Evolutionary conservation across 2,797 vertebrate species (phyloP), one percentile per base, ranked within the genome.

Genomic region (Melanotaenia pygmaea): DNA sequence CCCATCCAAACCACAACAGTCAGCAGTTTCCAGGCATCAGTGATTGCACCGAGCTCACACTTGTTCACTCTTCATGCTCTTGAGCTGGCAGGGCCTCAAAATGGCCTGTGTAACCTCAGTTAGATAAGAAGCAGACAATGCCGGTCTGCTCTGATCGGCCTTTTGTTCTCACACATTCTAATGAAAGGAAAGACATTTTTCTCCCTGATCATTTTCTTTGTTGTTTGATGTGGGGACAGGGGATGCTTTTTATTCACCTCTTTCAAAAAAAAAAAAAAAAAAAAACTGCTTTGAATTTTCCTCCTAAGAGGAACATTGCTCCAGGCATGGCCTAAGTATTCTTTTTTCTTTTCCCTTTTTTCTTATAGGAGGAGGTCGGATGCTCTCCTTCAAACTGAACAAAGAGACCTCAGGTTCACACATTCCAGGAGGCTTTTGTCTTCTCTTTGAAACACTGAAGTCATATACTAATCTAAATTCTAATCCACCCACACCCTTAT

Each of bases 161-260:
- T 83, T 82, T 83, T 81, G 86, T 92, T 86, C 87, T 86, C 77
- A 84, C 79, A 88, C 63, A 73, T 80, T 82, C 64, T 89, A 88
- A 86, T 82, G 74, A 85, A 87, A 85, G 77, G 71, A 86, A 71
- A 79, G 59, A 51, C 40, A 64, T 71, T 73, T 67, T 71, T 47
- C 30, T 53, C 60, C 64, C 59, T 56, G 54, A 84, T 82, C 50
- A 74, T 79, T 73, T 73, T 32, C 64, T 78, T 87, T 80, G 72
- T 83, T 86, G 74, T 87, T 89, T 89, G 85, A 91, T 88, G 85
- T 89, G 80, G 79, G 76, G 73, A 70, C 68, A 75, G 68, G 75
- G 74, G 80, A 88, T 86, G 82, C 65, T 84, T 86, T 85, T 86
- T 83, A 81, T 83, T 72, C 72, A 80, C 72, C 64, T 67, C 60